phyloP scores from a whole-genome alignment of 1,140 invertebrate species.

The Asbolus verrucosus region DNA sequence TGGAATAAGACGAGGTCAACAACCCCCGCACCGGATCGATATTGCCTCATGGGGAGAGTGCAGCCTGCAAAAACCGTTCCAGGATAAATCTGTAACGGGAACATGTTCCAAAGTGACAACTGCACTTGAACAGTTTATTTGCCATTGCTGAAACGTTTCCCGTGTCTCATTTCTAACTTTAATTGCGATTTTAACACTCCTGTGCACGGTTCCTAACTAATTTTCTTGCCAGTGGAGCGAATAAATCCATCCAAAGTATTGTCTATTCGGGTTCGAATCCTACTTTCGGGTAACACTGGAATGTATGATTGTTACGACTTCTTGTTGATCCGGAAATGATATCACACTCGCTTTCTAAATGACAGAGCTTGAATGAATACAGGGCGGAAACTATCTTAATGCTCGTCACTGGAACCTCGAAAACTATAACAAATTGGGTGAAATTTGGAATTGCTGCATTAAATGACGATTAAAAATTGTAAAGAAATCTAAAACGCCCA shows the following conservation, averaged over 20 bases:
- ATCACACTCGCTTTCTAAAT: too few species aligned
- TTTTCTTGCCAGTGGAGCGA: neutral
- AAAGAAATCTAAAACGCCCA: too few species aligned
- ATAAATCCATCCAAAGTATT: neutral
- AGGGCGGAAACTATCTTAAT: too few species aligned
- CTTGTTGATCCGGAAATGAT: too few species aligned
- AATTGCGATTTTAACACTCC: neutral
- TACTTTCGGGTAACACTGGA: too few species aligned
- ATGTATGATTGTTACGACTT: too few species aligned
- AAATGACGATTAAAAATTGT: too few species aligned
- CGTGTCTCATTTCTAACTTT: neutral
- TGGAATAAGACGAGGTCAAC: slow-evolving; percentile 39
- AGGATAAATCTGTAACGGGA: slow-evolving; percentile 37
- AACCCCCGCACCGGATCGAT: slow-evolving; percentile 45
- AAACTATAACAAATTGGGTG: too few species aligned
- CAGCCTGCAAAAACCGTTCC: slow-evolving; percentile 3
- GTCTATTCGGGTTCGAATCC: neutral
- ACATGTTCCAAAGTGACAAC: slow-evolving; percentile 12
- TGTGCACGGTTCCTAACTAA: slow-evolving; percentile 16
- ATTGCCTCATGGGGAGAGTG: slow-evolving; percentile 25
- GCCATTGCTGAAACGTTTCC: neutral
- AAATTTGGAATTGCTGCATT: too few species aligned
- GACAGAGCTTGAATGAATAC: too few species aligned
- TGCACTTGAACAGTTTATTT: slow-evolving; percentile 10
- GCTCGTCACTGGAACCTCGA: too few species aligned